Evolutionary conservation across 2,797 vertebrate genomes (phyloP), one percentile per base, ranked within the genome.

Genomic region (Sylvia borin): DNA sequence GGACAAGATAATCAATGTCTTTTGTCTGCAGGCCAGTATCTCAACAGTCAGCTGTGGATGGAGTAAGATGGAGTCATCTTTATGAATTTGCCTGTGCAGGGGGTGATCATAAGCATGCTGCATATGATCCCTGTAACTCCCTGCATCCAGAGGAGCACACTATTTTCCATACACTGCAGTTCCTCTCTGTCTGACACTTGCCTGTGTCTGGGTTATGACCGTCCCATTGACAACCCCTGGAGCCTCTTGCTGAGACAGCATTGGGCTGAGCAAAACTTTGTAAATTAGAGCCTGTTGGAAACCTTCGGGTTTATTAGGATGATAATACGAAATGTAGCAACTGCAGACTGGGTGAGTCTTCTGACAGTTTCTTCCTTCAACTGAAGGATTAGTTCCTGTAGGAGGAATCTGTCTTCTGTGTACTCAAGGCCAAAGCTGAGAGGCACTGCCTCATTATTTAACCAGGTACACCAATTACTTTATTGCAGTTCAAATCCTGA

Each of bases 171-270:
- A 84, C 48, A 24, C 40, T 70, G 53, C 29, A 53, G 29, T 60
- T 97, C 34, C 58, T 47, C 51, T 84, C 50, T 90, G 91, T 85
- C 45, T 88, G 91, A 90, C 42, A 29, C 68, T 50, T 53, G 34
- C 58, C 45, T 42, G 19, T 70, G 8, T 78, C 64, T 40, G 16
- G 38, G 40, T 84, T 74, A 24, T 48, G 36, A 32, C 5, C 66
- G 31, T 72, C 54, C 82, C 19, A 11, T 85, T 81, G 65, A 65
- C 27, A 84, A 57, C 26, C 60, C 25, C 51, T 54, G 31, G 36
- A 71, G 26, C 31, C 22, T 62, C 26, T 76, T 68, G 48, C 25
- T 82, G 79, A 85, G 36, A 58, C 47, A 34, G 36, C 79, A 54
- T 16, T 36, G 87, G 67, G n/a, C 36, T 58, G 70, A 54, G n/a